Percentiles rank a stretch among this genome's conserved stretches.
These are phyloP conservation scores for Gallinago stenura DNA, from an alignment of 2,797 vertebrate species.

Conservation along the genomic window DNA sequence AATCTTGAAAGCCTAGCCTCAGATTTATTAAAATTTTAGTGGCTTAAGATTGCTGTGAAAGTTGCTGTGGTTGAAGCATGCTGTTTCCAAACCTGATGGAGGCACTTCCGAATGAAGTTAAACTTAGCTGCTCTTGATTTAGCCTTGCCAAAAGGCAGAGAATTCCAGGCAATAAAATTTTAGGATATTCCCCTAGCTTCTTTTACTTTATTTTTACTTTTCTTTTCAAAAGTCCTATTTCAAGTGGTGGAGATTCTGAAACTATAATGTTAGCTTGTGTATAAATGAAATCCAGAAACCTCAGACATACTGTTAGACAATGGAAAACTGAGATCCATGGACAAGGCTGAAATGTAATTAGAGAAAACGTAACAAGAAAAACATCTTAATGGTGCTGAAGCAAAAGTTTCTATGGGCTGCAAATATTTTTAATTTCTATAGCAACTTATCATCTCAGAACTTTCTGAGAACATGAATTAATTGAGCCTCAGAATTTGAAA, in stretches of 20 bases:
- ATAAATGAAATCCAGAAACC: slow-evolving; percentile 9
- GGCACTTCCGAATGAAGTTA: not conserved
- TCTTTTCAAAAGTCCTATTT: not conserved
- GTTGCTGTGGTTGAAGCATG: not conserved
- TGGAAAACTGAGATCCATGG: not conserved
- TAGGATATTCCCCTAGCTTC: not conserved
- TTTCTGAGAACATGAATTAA: not conserved
- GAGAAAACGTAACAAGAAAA: not conserved
- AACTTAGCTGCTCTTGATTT: not conserved
- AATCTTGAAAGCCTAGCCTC: not conserved
- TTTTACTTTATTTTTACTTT: not conserved
- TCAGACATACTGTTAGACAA: not conserved
- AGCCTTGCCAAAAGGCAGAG: not conserved
- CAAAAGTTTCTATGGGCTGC: not conserved
- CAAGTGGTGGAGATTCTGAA: not conserved
- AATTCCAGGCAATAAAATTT: not conserved
- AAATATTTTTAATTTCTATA: slow-evolving; percentile 2
- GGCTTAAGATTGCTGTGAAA: not conserved
- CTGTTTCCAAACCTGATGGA: not conserved
- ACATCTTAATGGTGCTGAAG: not conserved
- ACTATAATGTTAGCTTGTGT: not conserved
- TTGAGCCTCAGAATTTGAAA: not conserved
- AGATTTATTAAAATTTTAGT: not conserved
- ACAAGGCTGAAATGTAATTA: not conserved
- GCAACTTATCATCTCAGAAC: not conserved